Evolutionary conservation across 1,140 invertebrate species (phyloP).

Genomic region (Glossosoma conforme): DNA sequence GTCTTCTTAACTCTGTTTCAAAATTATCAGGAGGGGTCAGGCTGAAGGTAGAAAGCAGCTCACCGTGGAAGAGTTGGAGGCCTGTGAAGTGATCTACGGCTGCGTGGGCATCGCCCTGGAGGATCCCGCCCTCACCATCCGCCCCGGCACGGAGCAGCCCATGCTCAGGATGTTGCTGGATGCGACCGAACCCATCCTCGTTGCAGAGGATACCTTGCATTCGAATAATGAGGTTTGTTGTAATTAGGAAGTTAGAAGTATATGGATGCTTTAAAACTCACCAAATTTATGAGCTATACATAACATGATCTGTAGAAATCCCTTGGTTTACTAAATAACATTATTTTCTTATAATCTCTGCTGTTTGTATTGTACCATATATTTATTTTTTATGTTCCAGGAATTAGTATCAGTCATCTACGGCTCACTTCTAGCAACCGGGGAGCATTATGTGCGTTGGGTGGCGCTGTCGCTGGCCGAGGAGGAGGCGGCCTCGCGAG

Average conservation of each 20-base stretch:
- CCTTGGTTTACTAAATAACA: no score
- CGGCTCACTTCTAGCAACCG: slow-evolving; percentile 41
- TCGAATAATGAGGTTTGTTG: slow-evolving; percentile 39
- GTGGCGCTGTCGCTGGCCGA: slow-evolving; percentile 41
- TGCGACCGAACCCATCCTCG: slow-evolving; percentile 36
- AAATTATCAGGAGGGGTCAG: no score
- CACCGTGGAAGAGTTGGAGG: slow-evolving; percentile 35
- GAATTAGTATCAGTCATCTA: slow-evolving; percentile 43
- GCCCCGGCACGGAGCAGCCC: slow-evolving; percentile 35
- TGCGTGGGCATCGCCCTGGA: slow-evolving; percentile 38
- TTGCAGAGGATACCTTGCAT: slow-evolving; percentile 37
- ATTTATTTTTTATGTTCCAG: slow-evolving; percentile 30
- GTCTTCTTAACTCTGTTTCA: background rate
- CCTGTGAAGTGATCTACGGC: slow-evolving; percentile 42
- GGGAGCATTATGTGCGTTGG: slow-evolving; percentile 39
- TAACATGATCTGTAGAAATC: no score
- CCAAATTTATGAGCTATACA: no score
- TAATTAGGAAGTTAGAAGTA: background rate
- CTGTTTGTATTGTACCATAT: no score
- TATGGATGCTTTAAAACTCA: no score
- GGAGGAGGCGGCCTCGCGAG: slow-evolving; percentile 21
- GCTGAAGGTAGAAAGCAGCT: slow-evolving; percentile 5
- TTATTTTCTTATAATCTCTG: no score
- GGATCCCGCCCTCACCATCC: slow-evolving; percentile 32
- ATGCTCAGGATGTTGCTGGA: slow-evolving; percentile 37